Percentiles rank a stretch among this genome's conserved stretches.
Evolutionary conservation across 2,797 vertebrate genomes (phyloP).

Genomic region (Nannoperca obscura): DNA sequence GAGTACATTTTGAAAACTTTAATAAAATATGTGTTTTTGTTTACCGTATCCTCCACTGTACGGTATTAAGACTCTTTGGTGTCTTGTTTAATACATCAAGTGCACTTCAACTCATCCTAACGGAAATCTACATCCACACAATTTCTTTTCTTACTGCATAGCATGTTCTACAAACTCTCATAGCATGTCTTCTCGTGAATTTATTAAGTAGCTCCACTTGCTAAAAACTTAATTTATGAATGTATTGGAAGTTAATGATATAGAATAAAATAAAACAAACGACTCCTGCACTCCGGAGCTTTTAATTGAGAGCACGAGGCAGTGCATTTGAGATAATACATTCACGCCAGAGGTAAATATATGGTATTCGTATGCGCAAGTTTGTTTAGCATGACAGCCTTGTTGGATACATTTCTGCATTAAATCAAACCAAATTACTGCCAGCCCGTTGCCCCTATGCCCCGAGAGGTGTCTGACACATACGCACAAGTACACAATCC

Average conservation of each 20-base stretch:
- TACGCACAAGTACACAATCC: constrained; percentile 22
- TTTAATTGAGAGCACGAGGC: constrained; percentile 55
- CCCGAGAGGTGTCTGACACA: constrained; percentile 62
- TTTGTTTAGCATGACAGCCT: constrained; percentile 74
- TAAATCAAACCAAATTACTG: constrained; percentile 80
- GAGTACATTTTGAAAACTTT: constrained; percentile 54
- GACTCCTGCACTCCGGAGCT: constrained; percentile 21
- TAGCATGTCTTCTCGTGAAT: not conserved
- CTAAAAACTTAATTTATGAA: constrained; percentile 24
- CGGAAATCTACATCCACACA: not conserved
- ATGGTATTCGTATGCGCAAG: constrained; percentile 52
- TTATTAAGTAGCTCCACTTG: constrained; percentile 5
- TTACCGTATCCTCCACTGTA: constrained; percentile 35
- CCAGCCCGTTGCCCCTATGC: constrained; percentile 66
- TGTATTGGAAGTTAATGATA: constrained; percentile 40
- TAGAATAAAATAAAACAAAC: constrained; percentile 58
- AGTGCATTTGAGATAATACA: constrained; percentile 55
- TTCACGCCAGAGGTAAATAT: constrained; percentile 72
- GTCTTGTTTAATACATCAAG: constrained; percentile 50
- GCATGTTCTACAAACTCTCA: not conserved
- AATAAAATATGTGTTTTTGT: constrained; percentile 70
- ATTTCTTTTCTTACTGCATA: not conserved
- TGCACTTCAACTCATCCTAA: constrained; percentile 27
- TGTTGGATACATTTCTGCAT: constrained; percentile 73
- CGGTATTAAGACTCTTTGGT: constrained; percentile 45